phyloP scores from a whole-genome alignment of 1,140 invertebrate species.

The Microplitis demolitor region DNA sequence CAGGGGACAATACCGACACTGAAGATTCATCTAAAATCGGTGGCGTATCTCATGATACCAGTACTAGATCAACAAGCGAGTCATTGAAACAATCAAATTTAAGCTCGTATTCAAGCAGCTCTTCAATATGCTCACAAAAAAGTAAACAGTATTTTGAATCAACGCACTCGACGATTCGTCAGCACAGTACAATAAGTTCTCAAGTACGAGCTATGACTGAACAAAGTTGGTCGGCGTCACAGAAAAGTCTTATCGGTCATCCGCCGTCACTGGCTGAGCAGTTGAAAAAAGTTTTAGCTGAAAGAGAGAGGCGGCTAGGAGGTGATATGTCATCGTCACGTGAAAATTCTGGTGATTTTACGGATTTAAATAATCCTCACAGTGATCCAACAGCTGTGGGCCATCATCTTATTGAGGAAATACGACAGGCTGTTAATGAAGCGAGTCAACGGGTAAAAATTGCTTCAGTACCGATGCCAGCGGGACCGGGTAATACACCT shows the following conservation, averaged over 20 bases:
- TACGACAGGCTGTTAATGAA: conserved; percentile 80
- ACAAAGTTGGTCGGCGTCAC: conserved; percentile 55
- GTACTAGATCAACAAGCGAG: conserved; percentile 51
- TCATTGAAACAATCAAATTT: conserved; percentile 54
- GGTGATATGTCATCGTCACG: conserved; percentile 65
- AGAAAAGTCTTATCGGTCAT: conserved; percentile 63
- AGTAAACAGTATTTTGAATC: conserved; percentile 53
- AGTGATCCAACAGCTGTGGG: conserved; percentile 65
- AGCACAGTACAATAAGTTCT: conserved; percentile 58
- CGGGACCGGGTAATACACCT: conserved; percentile 42
- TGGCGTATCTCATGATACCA: conserved; percentile 44
- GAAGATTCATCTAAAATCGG: conserved; percentile 65
- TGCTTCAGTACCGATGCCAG: conserved; percentile 64
- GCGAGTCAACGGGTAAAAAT: conserved; percentile 78
- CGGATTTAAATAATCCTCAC: conserved; percentile 66
- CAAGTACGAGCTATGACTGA: conserved; percentile 60
- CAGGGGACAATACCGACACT: conserved; percentile 69
- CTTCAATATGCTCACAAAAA: conserved; percentile 56
- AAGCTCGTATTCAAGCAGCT: conserved; percentile 59
- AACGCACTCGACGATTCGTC: conserved; percentile 50
- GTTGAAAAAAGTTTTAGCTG: conserved; percentile 79
- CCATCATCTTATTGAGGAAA: conserved; percentile 81
- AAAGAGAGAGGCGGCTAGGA: conserved; percentile 70
- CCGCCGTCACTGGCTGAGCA: conserved; percentile 80
- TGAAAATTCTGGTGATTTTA: conserved; percentile 68